Percentiles rank a stretch among this genome's conserved stretches.
Conservation (phyloP, 2,888 invertebrate genomes). For the Abrostola triplasia region DNA sequence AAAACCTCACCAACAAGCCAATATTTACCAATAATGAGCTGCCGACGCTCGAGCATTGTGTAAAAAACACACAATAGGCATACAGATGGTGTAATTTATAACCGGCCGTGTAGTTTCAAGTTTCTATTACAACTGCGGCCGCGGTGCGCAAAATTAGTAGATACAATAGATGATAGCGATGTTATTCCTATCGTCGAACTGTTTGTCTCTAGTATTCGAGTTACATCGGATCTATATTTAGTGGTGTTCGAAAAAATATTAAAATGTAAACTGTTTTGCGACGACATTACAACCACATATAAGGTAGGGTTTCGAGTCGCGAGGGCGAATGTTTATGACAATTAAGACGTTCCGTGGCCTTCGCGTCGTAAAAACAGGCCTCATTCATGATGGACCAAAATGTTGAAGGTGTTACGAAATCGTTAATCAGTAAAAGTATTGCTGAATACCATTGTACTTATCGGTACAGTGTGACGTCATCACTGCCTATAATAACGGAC, state of each 20-base stretch:
- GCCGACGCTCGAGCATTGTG: constrained; percentile 33
- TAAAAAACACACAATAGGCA: constrained; percentile 51
- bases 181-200: constrained; percentile 42
- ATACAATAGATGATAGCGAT: constrained; percentile 44
- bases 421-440: constrained; percentile 45
- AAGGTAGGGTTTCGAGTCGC: constrained; percentile 38
- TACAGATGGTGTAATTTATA: constrained; percentile 57
- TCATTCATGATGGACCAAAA: constrained; percentile 39
- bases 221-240: constrained; percentile 42
- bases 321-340: constrained; percentile 46
- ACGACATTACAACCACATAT: constrained; percentile 37
- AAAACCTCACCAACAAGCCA: constrained; percentile 29
- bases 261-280: constrained; percentile 44
- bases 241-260: constrained; percentile 35
- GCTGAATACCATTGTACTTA: constrained; percentile 49
- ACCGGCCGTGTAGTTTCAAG: constrained; percentile 44
- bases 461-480: constrained; percentile 50
- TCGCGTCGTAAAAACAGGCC: constrained; percentile 34
- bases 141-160: constrained; percentile 45
- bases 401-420: constrained; percentile 44
- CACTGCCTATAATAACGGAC: constrained; percentile 35
- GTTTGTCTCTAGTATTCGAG: constrained; percentile 28
- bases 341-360: constrained; percentile 28
- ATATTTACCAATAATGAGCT: constrained; percentile 50
- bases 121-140: constrained; percentile 44